phyloP scores from a whole-genome alignment of 37 sponge, comb jelly and placozoan species.

The Beroe forskalii region DNA sequence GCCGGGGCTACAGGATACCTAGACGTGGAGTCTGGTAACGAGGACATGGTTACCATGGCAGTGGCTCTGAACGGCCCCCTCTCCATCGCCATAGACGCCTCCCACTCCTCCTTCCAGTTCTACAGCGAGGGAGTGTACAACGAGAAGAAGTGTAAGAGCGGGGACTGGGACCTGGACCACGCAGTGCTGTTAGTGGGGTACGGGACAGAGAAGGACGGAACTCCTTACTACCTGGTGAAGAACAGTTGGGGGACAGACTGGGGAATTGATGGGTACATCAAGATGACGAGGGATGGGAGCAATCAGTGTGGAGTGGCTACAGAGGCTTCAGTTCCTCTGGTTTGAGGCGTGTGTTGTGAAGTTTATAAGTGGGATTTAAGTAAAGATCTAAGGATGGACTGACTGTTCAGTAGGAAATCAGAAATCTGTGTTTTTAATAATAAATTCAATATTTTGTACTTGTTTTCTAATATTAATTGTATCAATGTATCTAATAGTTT shows the following conservation, averaged over 20 bases:
- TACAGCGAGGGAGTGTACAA: slow-evolving; percentile 79
- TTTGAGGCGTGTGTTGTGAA: too few species aligned
- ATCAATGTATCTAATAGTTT: too few species aligned
- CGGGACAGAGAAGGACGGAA: slow-evolving; percentile 68
- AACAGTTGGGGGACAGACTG: slow-evolving; percentile 75
- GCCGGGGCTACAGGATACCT: slow-evolving; percentile 71
- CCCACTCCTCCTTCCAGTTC: slow-evolving; percentile 75
- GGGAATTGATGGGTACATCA: slow-evolving; percentile 72
- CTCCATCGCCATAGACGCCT: slow-evolving; percentile 92
- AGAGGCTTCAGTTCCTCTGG: slow-evolving; percentile 59
- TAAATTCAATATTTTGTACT: too few species aligned
- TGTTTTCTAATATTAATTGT: too few species aligned
- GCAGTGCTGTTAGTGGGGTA: slow-evolving; percentile 90
- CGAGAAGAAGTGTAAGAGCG: slow-evolving; percentile 75
- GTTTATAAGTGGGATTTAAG: too few species aligned
- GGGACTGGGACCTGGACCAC: slow-evolving; percentile 72
- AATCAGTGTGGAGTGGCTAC: slow-evolving; percentile 74
- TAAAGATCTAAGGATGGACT: too few species aligned
- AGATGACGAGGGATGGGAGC: slow-evolving; percentile 68
- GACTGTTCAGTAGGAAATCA: too few species aligned
- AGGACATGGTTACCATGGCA: slow-evolving; percentile 74
- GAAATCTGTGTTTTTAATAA: too few species aligned
- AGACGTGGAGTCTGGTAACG: slow-evolving; percentile 71
- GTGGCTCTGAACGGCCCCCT: slow-evolving; percentile 80
- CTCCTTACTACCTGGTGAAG: slow-evolving; percentile 87